Conservation (phyloP, 2,113 vertebrate species). For the Amphilophus citrinellus region DNA sequence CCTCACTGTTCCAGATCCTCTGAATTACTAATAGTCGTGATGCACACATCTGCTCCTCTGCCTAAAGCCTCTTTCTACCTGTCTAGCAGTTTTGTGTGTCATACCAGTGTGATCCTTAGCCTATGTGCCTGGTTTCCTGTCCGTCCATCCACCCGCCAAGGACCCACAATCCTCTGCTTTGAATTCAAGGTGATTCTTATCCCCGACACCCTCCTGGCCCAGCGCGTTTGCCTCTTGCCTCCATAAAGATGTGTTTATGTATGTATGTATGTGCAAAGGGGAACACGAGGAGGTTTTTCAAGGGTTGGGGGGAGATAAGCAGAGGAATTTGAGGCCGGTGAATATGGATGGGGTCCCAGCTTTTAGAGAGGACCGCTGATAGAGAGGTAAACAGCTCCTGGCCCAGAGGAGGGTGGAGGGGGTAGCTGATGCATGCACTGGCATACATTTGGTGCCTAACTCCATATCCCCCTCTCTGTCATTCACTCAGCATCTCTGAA, state of each 20-base stretch:
- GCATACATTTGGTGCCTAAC: constrained; percentile 78
- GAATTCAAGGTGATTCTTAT: constrained; percentile 87
- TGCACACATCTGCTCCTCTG: constrained; percentile 43
- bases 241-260: constrained; percentile 85
- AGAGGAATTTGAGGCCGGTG: constrained; percentile 83
- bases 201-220: constrained; percentile 73
- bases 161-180: constrained; percentile 83
- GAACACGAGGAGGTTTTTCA: constrained; percentile 79
- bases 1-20: constrained; percentile 55
- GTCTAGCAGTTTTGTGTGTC: constrained; percentile 57
- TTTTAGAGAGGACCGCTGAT: constrained; percentile 80
- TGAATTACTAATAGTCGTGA: constrained; percentile 35
- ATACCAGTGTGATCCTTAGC: constrained; percentile 56
- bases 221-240: constrained; percentile 76
- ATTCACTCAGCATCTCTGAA: constrained; percentile 58
- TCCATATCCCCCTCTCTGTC: constrained; percentile 57
- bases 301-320: constrained; percentile 82
- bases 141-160: constrained; percentile 63
- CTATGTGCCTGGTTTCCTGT: constrained; percentile 59
- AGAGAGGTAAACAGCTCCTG: constrained; percentile 86
- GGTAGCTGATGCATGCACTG: constrained; percentile 72
- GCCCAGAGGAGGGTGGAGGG: constrained; percentile 62
- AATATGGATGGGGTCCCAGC: constrained; percentile 84
- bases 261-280: constrained; percentile 84
- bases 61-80: constrained; percentile 58